Conservation (phyloP, 2,797 vertebrate genomes). For the Leucoraja ocellata region DNA sequence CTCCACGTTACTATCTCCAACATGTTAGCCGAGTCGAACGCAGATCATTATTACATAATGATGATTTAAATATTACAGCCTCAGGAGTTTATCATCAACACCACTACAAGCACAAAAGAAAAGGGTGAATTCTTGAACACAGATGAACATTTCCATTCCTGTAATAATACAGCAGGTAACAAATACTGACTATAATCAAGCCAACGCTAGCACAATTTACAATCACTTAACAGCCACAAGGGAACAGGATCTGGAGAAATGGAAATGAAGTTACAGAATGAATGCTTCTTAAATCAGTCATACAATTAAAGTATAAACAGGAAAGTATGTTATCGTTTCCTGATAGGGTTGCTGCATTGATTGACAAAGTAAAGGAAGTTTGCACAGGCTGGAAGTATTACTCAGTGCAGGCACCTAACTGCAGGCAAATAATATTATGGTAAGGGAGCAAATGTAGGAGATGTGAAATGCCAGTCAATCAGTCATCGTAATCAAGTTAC, state of each 20-base stretch:
- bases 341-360: background rate
- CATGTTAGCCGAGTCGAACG: background rate
- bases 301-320: conserved; percentile 18
- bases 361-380: conserved; percentile 17
- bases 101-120: background rate
- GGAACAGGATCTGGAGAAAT: conserved; percentile 3
- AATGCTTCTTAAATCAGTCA: background rate
- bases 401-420: background rate
- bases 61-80: background rate
- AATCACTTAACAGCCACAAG: background rate
- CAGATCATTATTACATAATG: background rate
- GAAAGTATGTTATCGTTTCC: conserved; percentile 6
- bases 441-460: background rate
- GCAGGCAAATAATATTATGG: background rate
- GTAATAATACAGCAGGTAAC: background rate
- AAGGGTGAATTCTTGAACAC: too few species aligned
- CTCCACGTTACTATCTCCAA: too few species aligned
- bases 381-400: conserved; percentile 29
- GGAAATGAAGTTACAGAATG: background rate
- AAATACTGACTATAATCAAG: background rate
- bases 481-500: background rate
- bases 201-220: background rate
- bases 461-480: background rate
- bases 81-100: background rate
- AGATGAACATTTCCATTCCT: background rate